Evolutionary conservation across 2,797 vertebrate species (phyloP).

Genomic region (Thripadectes ignobilis): DNA sequence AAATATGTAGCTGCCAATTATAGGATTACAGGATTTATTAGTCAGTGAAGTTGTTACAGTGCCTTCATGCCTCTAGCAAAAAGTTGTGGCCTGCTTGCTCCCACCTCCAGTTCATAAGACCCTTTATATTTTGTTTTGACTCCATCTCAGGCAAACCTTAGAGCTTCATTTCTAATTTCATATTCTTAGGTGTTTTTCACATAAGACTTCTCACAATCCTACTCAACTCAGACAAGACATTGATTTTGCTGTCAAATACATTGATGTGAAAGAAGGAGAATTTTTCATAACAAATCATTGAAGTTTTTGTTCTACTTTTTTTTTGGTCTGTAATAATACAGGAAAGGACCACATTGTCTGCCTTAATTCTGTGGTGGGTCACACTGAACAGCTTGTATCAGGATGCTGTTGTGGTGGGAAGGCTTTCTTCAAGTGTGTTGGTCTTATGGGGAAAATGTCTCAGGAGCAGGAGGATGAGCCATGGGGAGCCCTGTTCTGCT

Average conservation of each 20-base stretch:
- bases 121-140: background rate
- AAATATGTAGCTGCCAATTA: slow-evolving; percentile 28
- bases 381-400: background rate
- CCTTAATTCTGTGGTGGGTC: background rate
- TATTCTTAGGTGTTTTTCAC: background rate
- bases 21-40: slow-evolving; percentile 44
- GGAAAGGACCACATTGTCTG: background rate
- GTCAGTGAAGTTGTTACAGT: slow-evolving; percentile 3
- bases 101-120: background rate
- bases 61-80: background rate
- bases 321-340: background rate
- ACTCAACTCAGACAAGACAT: background rate
- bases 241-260: background rate
- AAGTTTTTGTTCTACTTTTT: background rate
- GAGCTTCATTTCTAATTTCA: background rate
- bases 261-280: background rate
- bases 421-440: background rate
- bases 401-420: background rate
- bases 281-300: background rate
- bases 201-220: background rate
- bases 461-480: background rate
- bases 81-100: background rate
- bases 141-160: background rate
- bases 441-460: background rate
- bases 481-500: background rate